Base-by-base conservation (phyloP, 2,113 vertebrate genomes). In the Rhinopomastus cyanomelas region DNA sequence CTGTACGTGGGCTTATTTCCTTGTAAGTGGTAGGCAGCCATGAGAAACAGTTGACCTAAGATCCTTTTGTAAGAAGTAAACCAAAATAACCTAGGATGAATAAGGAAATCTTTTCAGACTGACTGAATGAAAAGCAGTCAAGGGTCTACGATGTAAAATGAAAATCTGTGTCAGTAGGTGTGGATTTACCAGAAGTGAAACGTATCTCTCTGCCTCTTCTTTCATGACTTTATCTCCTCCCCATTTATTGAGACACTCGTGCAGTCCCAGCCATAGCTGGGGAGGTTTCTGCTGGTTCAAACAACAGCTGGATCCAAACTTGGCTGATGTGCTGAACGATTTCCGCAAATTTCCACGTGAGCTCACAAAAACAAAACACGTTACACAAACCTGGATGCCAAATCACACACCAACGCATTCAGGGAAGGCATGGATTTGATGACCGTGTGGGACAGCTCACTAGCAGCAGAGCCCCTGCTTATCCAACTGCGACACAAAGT, bases 401-500 rank as follows among this genome's bases (percentile, higher is more conserved):
- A 95, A 95, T 85, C 46, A 68, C 64, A 68, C 84, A 76, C 85
- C 90, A 86, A 18, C 12, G 79, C 74, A 87, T 78, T 60, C 75
- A 83, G 61, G 46, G 39, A 85, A 95, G 65, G 44, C 42, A 79
- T 56, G 32, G 36, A 91, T 93, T 96, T 93, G 95, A 92, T 96
- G 88, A 88, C 57, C 51, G 7, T 77, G 56, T 53, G 49, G 88
- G n/a, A 49, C 56, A 91, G 46, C 76, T 92, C 78, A 95, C 73
- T 42, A 93, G 81, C 64, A 93, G 83, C 80, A 95, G 72, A 89
- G 56, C 86, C 67, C 66, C 68, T 94, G 83, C 89, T 96, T 87
- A 84, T 81, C 26, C 75, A 92, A 82, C 92, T 80, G 90, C 75
- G 95, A 84, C 60, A 89, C 72, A 96, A 97, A 96, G 92, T 82